A percentile compares a stretch with the other conserved stretches of the same genome.
Evolutionary conservation across 2,888 invertebrate species (phyloP).

Genomic region (Dynastes maya): DNA sequence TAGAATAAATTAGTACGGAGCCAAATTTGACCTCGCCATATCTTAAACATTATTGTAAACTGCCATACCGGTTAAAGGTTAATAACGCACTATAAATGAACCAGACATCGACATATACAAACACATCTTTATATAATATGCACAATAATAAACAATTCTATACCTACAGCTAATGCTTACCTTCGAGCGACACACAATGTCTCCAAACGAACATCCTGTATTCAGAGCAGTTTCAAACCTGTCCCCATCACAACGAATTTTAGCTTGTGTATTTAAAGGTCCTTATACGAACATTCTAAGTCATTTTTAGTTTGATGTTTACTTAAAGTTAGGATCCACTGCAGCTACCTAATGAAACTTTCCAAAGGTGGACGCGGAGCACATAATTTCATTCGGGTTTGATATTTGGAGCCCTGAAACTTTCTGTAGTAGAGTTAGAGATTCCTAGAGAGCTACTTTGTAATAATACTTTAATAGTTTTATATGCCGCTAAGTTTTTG

Average conservation of each 20-base stretch:
- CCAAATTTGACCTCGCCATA: too few species aligned
- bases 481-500: background rate
- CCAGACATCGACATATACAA: too few species aligned
- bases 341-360: background rate
- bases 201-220: slow-evolving; percentile 25
- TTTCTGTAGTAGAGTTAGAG: background rate
- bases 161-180: background rate
- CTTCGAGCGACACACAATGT: slow-evolving; percentile 31
- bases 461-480: slow-evolving; percentile 7
- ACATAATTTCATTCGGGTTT: background rate
- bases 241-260: background rate
- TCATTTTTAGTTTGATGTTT: background rate
- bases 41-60: too few species aligned
- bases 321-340: background rate
- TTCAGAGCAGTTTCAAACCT: background rate
- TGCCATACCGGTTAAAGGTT: too few species aligned
- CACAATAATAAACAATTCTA: too few species aligned
- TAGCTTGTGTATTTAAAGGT: background rate
- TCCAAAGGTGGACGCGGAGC: background rate
- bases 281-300: background rate
- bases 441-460: background rate
- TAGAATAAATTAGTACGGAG: too few species aligned
- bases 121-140: background rate
- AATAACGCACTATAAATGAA: too few species aligned
- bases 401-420: background rate